phyloP scores from a whole-genome alignment of 53 echinoderm and acorn worm species.

The Arbacia lixula region DNA sequence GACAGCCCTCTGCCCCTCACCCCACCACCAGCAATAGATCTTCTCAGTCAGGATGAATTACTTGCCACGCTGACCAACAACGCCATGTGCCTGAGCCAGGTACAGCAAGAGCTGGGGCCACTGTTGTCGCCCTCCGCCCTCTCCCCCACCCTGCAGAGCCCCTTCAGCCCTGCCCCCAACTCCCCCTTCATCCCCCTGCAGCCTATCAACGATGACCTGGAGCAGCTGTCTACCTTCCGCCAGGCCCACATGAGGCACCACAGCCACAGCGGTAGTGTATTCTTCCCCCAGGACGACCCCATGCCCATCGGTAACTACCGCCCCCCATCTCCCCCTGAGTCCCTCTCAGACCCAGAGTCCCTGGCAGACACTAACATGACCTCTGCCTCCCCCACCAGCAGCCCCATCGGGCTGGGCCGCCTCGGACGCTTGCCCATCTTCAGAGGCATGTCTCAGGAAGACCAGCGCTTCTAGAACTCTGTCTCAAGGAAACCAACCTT shows the following conservation, averaged over 20 bases:
- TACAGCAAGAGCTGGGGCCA: slow-evolving; percentile 14
- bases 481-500: slow-evolving; percentile 54
- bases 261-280: slow-evolving; percentile 59
- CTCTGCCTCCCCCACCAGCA: slow-evolving; percentile 54
- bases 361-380: slow-evolving; percentile 68
- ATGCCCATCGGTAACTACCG: slow-evolving; percentile 61
- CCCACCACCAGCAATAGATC: slow-evolving; percentile 68
- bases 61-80: slow-evolving; percentile 54
- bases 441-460: slow-evolving; percentile 94
- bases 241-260: slow-evolving; percentile 49
- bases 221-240: slow-evolving; percentile 56
- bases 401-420: slow-evolving; percentile 32
- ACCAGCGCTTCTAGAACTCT: slow-evolving; percentile 42
- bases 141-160: slow-evolving; percentile 77
- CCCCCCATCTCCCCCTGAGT: slow-evolving; percentile 86
- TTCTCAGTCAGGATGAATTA: slow-evolving; percentile 47
- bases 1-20: slow-evolving; percentile 82
- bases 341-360: slow-evolving; percentile 86
- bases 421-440: slow-evolving; percentile 91
- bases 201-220: slow-evolving; percentile 65
- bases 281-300: slow-evolving; percentile 57
- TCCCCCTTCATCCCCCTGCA: slow-evolving; percentile 85
- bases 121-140: slow-evolving; percentile 61
- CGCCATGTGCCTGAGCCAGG: slow-evolving; percentile 43
- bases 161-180: slow-evolving; percentile 70